Conservation (phyloP, 2,797 vertebrate genomes). For the Acipenser transmontanus region DNA sequence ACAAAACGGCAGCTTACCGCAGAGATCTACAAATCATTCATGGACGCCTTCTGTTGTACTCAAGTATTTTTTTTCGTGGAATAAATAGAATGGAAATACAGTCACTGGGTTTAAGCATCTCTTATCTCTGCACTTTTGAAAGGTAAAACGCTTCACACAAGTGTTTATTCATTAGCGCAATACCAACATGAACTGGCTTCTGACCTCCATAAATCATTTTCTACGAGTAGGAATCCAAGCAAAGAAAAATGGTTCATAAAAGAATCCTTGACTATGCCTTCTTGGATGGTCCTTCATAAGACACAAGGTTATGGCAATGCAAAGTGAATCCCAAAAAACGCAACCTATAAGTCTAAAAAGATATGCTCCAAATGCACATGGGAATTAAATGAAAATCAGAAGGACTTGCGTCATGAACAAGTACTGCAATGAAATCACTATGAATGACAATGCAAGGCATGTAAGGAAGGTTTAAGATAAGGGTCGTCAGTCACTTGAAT, state of each 20-base stretch:
- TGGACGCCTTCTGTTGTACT: constrained; percentile 27
- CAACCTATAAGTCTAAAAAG: too few species aligned
- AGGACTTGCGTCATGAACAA: neutral
- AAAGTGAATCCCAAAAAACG: too few species aligned
- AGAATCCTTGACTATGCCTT: too few species aligned
- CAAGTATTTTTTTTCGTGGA: constrained; percentile 15
- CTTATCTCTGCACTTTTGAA: constrained; percentile 52
- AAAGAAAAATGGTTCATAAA: too few species aligned
- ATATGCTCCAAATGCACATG: too few species aligned
- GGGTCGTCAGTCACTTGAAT: neutral
- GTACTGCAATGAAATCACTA: neutral
- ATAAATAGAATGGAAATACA: neutral
- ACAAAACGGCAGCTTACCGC: constrained; percentile 34
- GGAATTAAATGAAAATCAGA: neutral
- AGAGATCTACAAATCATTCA: constrained; percentile 29
- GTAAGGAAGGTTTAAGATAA: neutral
- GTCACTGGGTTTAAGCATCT: constrained; percentile 29
- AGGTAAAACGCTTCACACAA: constrained; percentile 29
- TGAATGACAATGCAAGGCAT: constrained; percentile 11
- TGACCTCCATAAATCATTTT: neutral
- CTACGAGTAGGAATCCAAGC: neutral
- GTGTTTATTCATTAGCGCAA: neutral
- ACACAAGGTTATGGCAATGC: too few species aligned
- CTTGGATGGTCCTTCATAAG: too few species aligned
- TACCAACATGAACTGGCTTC: neutral